phyloP scores from a whole-genome alignment of 2,113 vertebrate species.

The Riparia riparia region DNA sequence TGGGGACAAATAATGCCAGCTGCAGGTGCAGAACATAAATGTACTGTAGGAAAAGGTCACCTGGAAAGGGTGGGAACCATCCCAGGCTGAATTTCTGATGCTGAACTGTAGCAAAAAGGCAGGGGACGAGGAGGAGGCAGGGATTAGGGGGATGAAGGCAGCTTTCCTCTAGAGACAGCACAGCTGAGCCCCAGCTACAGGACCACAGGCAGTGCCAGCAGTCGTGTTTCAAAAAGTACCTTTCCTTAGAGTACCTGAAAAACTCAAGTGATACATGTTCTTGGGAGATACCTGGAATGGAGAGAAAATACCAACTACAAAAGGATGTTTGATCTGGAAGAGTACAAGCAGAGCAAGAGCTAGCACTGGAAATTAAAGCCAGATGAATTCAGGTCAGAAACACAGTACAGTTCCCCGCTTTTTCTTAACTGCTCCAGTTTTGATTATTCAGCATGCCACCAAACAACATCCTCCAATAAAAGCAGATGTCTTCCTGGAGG shows the following conservation, averaged over 20 bases:
- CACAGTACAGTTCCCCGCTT: rapidly evolving
- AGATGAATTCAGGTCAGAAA: not conserved
- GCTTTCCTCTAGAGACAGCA: not conserved
- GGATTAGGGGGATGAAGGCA: not conserved
- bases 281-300: not conserved
- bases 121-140: not conserved
- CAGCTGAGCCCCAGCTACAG: not conserved
- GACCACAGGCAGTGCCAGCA: rapidly evolving
- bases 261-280: not conserved
- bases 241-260: not conserved
- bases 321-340: not conserved
- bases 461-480: not conserved
- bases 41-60: not conserved
- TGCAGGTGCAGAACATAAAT: not conserved
- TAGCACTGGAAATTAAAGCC: not conserved
- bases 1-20: not conserved
- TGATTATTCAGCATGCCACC: not conserved
- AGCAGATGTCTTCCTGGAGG: not conserved
- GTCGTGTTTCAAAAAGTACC: rapidly evolving
- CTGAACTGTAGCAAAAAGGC: not conserved
- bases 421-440: not conserved
- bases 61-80: not conserved
- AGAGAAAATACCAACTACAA: not conserved
- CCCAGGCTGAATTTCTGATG: not conserved
- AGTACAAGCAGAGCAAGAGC: not conserved